Evolutionary conservation across 2,888 invertebrate genomes (phyloP).

Genomic region (Phengaris alcon): DNA sequence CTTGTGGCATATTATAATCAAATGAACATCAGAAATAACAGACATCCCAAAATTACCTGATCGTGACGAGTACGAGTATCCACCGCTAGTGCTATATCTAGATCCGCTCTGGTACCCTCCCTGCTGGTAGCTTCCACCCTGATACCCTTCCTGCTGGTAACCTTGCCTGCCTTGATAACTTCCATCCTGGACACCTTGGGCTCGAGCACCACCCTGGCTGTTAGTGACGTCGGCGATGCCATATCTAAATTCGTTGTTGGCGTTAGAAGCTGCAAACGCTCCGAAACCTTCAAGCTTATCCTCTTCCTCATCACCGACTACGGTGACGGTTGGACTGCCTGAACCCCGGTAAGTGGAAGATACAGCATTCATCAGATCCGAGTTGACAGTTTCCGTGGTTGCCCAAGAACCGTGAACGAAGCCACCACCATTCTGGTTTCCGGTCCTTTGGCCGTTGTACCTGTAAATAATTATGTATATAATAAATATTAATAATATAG

Average conservation of each 20-base stretch:
- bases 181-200: constrained; percentile 36
- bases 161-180: constrained; percentile 30
- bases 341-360: constrained; percentile 53
- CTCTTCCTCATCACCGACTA: constrained; percentile 66
- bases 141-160: constrained; percentile 37
- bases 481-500: too few relatives aligned
- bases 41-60: constrained; percentile 49
- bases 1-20: too few relatives aligned
- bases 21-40: too few relatives aligned
- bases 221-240: constrained; percentile 64
- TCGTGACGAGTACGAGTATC: constrained; percentile 62
- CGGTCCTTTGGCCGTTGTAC: constrained; percentile 43
- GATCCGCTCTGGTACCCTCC: constrained; percentile 40
- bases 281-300: constrained; percentile 64
- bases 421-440: constrained; percentile 38
- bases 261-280: constrained; percentile 59
- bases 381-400: constrained; percentile 72
- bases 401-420: constrained; percentile 68
- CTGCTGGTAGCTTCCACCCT: constrained; percentile 36
- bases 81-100: constrained; percentile 44
- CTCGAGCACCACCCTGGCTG: constrained; percentile 40
- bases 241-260: constrained; percentile 66
- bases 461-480: constrained; percentile 42
- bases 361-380: constrained; percentile 66
- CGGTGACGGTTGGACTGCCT: constrained; percentile 54